Evolutionary conservation across 2,888 invertebrate genomes (phyloP), one percentile per base, ranked within the genome.

Genomic region (Mythimna lalbum): DNA sequence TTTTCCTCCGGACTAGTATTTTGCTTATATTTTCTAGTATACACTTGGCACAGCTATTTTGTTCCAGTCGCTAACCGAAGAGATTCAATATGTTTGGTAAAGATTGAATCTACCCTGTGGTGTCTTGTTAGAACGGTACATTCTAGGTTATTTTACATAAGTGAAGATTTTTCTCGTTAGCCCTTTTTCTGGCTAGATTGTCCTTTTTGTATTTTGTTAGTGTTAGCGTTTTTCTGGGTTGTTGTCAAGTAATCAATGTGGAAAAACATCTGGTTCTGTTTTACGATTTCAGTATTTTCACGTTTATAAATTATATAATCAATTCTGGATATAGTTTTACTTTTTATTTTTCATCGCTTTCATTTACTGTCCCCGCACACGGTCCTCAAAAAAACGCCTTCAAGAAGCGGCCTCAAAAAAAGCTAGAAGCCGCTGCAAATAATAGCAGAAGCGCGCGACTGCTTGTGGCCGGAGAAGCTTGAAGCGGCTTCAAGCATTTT

Each of bases 41-140:
- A 63, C 76, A 68, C 67, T 70, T 68, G 81, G 57, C 64, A 21
- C 50, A 21, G 63, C 47, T 65, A 74, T 79, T 80, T 82, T 80
- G 82, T 75, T 52, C 70, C 61, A 66, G 69, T 65, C 50, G 53
- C 72, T 73, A 76, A 76, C 76, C 73, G 73, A 68, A 73, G 27
- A 66, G 57, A 76, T 80, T 69, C 76, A 80, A 82, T 77, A 80
- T 67, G 74, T 76, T 82, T 73, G 60, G 64, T 73, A 43, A 62
- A 75, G 80, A 82, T 82, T 82, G 82, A 82, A 82, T 82, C 77
- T 66, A 64, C n/a, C 43, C 73, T 65, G n/a, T 57, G n/a, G 53
- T 63, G 71, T 31, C 70, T 69, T 70, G 79, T 82, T 78, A 81
- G 47, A 60, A 14, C 33, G 55, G 68, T 72, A 72, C 65, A 72